Evolutionary conservation across 1,140 invertebrate genomes (phyloP), one percentile per base, ranked within the genome.

Genomic region (Drosophila hydei): DNA sequence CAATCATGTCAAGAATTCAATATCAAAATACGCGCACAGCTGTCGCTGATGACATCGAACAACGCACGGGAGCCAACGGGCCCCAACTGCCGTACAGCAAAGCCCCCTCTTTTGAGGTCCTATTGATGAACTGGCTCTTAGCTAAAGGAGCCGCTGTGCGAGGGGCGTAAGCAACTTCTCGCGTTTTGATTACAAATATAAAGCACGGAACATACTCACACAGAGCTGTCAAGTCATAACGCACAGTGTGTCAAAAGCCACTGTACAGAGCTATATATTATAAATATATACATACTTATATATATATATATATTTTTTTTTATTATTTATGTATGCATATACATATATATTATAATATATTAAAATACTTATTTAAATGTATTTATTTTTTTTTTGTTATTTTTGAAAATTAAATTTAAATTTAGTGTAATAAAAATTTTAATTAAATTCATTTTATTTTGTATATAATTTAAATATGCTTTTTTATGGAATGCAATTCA

Each of bases 1-100:
- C 81, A 87, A 85, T 87, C 81, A 88, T 87, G 83, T 88, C 77
- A 87, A 88, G 83, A 88, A 87, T 88, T 87, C 81, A 87, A 87
- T 87, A 87, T 88, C 84, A 81, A 78, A 77, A 76, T 74, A 48
- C 71, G 75, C 69, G 75, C 67, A 65, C 81, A 87, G 81, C 78
- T 87, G 81, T 72, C 83, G 61, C 72, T 87, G 81, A 87, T 88
- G 81, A 84, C 80, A 84, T 70, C 69, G 60, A 48, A 51, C 23
- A 75, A 33, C 81, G 72, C 52, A 42, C 38, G 16, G 16, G n/a
- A 67, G 43, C 62, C 58, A 67, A 38, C 61, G 14, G 21, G 14
- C 11, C 36, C 19, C 58, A 50, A 21, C 19, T 33, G 16, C 14
- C 21, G 62, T 67, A 48, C 2, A 7, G n/a, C 6, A 42, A 16